phyloP scores from a whole-genome alignment of 2,888 invertebrate species.

The Oligia fasciuncula region DNA sequence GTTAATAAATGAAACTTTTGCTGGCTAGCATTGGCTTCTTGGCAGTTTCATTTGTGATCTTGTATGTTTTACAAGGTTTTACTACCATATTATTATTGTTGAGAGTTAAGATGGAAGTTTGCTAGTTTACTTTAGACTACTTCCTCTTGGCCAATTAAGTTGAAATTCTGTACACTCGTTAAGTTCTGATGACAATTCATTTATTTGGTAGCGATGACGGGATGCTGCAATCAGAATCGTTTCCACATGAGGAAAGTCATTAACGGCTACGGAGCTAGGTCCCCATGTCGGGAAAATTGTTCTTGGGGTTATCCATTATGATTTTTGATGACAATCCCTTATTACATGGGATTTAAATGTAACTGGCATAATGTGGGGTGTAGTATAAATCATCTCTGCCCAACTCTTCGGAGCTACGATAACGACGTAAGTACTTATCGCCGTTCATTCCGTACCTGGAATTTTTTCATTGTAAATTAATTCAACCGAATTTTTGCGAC shows the following conservation, averaged over 20 bases:
- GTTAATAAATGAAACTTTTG: neutral
- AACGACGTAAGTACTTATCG: neutral
- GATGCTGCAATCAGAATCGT: neutral
- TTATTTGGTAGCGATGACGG: neutral
- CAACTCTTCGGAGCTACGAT: neutral
- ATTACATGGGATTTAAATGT: neutral
- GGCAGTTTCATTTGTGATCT: neutral
- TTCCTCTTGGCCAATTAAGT: neutral
- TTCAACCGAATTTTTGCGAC: neutral
- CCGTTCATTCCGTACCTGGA: neutral
- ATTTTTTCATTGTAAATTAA: too few relatives aligned
- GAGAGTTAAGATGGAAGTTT: neutral
- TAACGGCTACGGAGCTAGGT: neutral
- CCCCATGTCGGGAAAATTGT: too few relatives aligned
- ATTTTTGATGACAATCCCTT: neutral
- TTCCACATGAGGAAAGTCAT: neutral
- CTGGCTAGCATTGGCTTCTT: neutral
- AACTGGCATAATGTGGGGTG: neutral
- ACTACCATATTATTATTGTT: neutral
- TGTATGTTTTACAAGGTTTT: constrained; percentile 2
- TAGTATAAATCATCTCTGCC: neutral
- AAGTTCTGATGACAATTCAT: neutral
- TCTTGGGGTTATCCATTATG: neutral
- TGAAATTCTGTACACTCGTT: neutral
- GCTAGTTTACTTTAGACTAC: neutral